A percentile compares a stretch with the other conserved stretches of the same genome.
phyloP scores from a whole-genome alignment of 2,113 vertebrate species.

The Haemorhous mexicanus region DNA sequence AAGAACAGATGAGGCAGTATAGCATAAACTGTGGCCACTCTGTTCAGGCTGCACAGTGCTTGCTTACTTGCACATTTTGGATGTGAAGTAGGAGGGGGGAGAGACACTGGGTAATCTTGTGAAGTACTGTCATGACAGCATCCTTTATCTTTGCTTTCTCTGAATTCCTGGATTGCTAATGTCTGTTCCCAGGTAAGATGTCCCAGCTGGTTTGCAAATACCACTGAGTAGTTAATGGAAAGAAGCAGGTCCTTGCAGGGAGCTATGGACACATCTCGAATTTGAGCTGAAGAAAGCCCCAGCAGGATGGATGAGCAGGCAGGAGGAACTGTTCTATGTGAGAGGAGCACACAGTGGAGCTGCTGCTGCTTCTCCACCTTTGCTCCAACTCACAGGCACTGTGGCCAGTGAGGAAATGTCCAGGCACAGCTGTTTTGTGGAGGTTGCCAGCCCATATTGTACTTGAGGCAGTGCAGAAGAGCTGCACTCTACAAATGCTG shows the following conservation, averaged over 20 bases:
- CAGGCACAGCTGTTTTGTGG: background rate
- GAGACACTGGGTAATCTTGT: background rate
- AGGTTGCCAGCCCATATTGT: background rate
- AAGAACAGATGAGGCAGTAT: constrained; percentile 35
- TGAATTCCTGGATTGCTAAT: background rate
- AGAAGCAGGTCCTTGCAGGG: background rate
- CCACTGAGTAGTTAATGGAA: background rate
- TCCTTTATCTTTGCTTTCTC: background rate
- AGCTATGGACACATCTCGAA: background rate
- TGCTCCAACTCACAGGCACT: rapidly evolving
- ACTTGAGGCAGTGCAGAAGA: background rate
- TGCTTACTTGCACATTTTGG: background rate
- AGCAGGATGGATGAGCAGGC: background rate
- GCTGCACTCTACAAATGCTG: background rate
- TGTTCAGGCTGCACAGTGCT: constrained; percentile 1
- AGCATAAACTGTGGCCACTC: background rate
- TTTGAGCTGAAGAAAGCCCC: background rate
- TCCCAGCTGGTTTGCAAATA: background rate
- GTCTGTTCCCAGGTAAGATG: background rate
- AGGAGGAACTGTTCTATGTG: background rate
- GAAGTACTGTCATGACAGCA: background rate
- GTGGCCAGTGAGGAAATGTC: background rate
- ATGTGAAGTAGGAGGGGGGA: background rate
- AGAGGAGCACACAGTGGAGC: background rate
- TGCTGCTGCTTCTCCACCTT: background rate